Conservation (phyloP, 2,113 vertebrate species). For the Labeo rohita region DNA sequence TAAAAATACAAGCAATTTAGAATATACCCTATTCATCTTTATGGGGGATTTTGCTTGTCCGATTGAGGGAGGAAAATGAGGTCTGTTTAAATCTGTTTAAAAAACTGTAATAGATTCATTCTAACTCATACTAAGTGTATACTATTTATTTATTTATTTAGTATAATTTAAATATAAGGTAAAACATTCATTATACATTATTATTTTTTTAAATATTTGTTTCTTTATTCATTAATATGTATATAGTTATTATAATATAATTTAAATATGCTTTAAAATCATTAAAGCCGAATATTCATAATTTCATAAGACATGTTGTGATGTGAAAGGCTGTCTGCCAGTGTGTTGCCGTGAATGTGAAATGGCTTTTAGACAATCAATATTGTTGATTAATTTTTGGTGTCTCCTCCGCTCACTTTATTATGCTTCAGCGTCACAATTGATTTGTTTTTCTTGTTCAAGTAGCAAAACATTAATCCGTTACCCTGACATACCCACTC, state of each 20-base stretch:
- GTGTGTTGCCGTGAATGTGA: conserved; percentile 21
- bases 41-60: not conserved
- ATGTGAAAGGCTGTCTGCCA: not conserved
- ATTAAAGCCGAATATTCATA: not conserved
- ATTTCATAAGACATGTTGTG: not conserved
- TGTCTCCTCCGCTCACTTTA: conserved; percentile 26
- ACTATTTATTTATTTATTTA: not conserved
- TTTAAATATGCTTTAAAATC: not conserved
- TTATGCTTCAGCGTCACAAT: conserved; percentile 37
- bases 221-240: not conserved
- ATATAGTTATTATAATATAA: not conserved
- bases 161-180: not conserved
- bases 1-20: conserved; percentile 5
- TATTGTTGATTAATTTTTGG: conserved; percentile 42
- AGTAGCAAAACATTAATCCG: conserved; percentile 40
- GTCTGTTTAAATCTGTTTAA: not conserved
- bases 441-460: conserved; percentile 43
- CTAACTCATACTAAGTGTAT: not conserved
- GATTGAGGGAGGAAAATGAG: not conserved
- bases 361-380: conserved; percentile 39
- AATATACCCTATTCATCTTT: not conserved
- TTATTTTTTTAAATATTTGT: not conserved
- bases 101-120: not conserved
- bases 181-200: not conserved
- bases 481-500: conserved; percentile 33